Evolutionary conservation across 2,888 invertebrate species (phyloP), one percentile per base, ranked within the genome.

Genomic region (Oxycera nigricornis): DNA sequence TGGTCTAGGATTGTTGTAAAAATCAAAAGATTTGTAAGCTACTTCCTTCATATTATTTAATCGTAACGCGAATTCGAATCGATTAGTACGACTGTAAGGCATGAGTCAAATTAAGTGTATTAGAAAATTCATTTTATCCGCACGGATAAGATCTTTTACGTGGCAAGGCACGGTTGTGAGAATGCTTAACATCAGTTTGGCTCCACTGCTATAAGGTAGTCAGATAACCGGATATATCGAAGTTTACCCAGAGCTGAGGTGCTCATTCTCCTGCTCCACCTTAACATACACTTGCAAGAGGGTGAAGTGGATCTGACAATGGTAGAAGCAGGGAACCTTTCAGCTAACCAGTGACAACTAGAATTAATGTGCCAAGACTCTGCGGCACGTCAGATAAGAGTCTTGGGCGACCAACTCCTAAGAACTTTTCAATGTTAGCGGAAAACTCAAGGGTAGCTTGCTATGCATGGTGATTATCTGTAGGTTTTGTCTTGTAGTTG

Each of bases 351-450:
- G 68, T 76, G 75, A 76, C 75, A 76, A 67, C 55, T 72, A 72
- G 75, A 74, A 76, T 76, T 76, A 76, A 76, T 76, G 73, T 55
- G 59, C 68, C 50, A 67, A 72, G 75, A 52, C 75, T 73, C 35
- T 20, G 14, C n/a, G 70, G 28, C n/a, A 73, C 65, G 72, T 70
- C 74, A 76, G 73, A 74, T 67, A 67, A 46, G 67, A 26, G 22
- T 55, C 17, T 55, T 17, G 9, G 26, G 30, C 30, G 59, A 24
- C 28, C 26, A 28, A 28, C 26, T 59, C 46, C 17, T 46, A 46
- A 46, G 46, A 46, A 46, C 46, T n/a, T 46, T 46, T 46, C 46
- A 46, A 46, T 46, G 46, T 46, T n/a, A 46, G 46, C 46, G 46
- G 46, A 46, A 46, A 46, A 46, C 14, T 46, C 46, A 46, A 46